Evolutionary conservation across 1,140 invertebrate species (phyloP).

Genomic region (Drosophila orena): DNA sequence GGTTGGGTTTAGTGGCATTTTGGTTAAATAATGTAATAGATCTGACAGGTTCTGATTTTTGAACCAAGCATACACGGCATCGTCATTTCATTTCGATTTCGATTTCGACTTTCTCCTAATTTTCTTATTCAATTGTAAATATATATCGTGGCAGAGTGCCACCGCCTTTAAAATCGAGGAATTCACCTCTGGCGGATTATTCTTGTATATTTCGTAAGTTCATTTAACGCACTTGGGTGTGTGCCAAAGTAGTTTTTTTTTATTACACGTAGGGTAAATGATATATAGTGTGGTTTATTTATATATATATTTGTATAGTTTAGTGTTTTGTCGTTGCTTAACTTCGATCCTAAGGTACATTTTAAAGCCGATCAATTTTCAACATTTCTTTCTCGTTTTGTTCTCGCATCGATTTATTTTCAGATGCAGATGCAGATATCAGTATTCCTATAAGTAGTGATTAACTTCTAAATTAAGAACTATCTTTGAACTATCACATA

Average conservation of each 20-base stretch:
- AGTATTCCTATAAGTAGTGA: constrained; percentile 16
- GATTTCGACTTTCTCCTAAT: neutral
- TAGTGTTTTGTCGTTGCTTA: constrained; percentile 22
- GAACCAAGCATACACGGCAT: neutral
- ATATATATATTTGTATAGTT: constrained; percentile 9
- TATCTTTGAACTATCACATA: constrained; percentile 84
- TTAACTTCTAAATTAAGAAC: constrained; percentile 59
- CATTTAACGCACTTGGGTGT: constrained; percentile 20
- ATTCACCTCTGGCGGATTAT: neutral
- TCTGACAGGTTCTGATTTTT: neutral
- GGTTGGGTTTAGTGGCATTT: constrained; percentile 37
- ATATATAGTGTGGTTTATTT: neutral
- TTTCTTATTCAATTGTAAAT: constrained; percentile 18
- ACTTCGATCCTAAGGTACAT: constrained; percentile 43
- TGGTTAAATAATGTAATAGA: constrained; percentile 18
- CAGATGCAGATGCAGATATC: constrained; percentile 12
- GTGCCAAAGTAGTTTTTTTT: neutral
- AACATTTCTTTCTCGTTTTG: constrained; percentile 11
- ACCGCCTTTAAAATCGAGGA: neutral
- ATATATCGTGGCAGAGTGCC: constrained; percentile 19
- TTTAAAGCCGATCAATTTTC: constrained; percentile 61
- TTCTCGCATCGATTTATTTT: neutral
- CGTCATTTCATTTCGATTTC: no score
- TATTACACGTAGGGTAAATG: constrained; percentile 3
- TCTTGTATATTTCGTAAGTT: constrained; percentile 18